Base-by-base conservation (phyloP, 2,888 invertebrate genomes). In the Ochropleura leucogaster region DNA sequence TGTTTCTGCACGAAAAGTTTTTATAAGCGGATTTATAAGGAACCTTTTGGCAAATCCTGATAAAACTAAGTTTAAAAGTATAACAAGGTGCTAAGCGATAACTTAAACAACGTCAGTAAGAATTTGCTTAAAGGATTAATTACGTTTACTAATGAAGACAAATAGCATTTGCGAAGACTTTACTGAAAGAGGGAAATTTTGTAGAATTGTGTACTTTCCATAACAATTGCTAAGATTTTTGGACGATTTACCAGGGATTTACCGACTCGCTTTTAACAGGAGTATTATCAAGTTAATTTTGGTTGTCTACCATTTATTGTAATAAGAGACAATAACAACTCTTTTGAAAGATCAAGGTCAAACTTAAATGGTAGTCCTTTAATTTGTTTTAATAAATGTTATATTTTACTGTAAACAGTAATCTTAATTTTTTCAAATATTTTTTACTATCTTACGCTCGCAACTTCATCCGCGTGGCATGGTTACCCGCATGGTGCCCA, bases 131-230 rank as follows among this genome's bases (percentile, higher is more conserved):
- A 74, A 47, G 82, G 80, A 86, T 87, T 87, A 86, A 86, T 86
- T 84, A 77, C 86, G 60, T 78, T 82, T 57, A 57, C 81, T 87
- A 87, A 87, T 87, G 80, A 86, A 86, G 81, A 86, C 63, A 67
- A 68, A 87, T 87, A 77, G 72, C 83, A 78, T 87, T 87, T 82
- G 77, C 80, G 44, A 59, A 85, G 72, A 74, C 57, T 60, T 55
- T 73, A 71, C 55, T 46, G 57, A 73, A 74, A 71, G 57, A 68
- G 65, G 51, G 12, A 67, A 44, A 77, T 67, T 80, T 80, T 65
- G 57, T 65, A 40, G 67, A 82, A 60, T 70, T 5, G 55, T 63
- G 66, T 46, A 63, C 20, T 7, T 44, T 44, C 5, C 30, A 49
- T 9, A 46, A 60, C 42, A 77, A 63, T 55, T 20, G 8, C 73